These are phyloP conservation scores for Lepisosteus osseus DNA, from an alignment of 2,113 vertebrate genomes.

Conservation along the genomic window DNA sequence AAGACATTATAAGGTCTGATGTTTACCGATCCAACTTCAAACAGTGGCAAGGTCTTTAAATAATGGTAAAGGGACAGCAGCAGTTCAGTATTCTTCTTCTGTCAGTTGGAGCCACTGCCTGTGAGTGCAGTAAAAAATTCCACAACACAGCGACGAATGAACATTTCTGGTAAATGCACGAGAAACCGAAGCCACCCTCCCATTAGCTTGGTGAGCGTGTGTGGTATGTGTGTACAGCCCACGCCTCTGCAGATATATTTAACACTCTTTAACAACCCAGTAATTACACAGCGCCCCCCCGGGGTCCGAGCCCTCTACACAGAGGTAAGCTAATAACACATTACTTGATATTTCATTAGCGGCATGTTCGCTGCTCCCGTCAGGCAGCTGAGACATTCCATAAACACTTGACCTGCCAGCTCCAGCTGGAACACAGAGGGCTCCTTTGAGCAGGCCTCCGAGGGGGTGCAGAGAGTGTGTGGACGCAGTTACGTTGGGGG, in stretches of 20 bases:
- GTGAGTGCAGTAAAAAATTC: no score
- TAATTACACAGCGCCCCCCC: constrained; percentile 24
- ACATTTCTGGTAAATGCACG: no score
- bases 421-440: constrained; percentile 54
- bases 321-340: constrained; percentile 48
- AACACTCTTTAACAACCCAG: not conserved
- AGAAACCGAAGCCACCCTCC: no score
- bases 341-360: constrained; percentile 53
- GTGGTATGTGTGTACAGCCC: not conserved
- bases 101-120: no score
- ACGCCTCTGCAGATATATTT: not conserved
- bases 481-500: no score
- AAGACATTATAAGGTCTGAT: no score
- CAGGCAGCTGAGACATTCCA: constrained; percentile 66
- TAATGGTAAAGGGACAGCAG: no score
- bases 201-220: not conserved
- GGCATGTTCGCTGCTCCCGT: constrained; percentile 24
- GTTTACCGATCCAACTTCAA: no score
- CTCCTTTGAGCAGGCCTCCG: constrained; percentile 51
- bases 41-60: no score
- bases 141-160: no score
- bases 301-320: constrained; percentile 37
- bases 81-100: no score
- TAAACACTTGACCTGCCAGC: constrained; percentile 45
- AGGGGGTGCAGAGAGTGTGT: constrained; percentile 33